These are phyloP conservation scores for Chromobotia macracanthus DNA, from an alignment of 2,797 vertebrate genomes.

Conservation along the genomic window DNA sequence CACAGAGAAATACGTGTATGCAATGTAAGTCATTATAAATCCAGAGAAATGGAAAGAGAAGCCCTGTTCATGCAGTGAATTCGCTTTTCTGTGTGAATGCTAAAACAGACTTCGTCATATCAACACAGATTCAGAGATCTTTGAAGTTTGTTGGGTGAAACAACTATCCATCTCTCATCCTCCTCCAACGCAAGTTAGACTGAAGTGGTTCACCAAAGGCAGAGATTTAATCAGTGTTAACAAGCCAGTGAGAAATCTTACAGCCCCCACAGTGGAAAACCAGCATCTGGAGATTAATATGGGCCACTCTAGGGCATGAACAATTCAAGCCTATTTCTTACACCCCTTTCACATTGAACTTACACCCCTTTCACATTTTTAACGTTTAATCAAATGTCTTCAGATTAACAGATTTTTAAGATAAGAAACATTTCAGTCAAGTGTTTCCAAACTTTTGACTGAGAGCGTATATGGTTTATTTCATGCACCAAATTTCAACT, in stretches of 20 bases:
- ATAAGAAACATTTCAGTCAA: no score
- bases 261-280: conserved; percentile 30
- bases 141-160: conserved; percentile 52
- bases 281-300: conserved; percentile 56
- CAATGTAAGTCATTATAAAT: background rate
- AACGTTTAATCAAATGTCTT: no score
- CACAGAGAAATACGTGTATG: conserved; percentile 33
- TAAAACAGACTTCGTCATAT: conserved; percentile 50
- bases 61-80: conserved; percentile 39
- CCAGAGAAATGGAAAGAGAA: conserved; percentile 19
- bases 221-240: conserved; percentile 58
- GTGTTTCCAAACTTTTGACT: no score
- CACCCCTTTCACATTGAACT: background rate
- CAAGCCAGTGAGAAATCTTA: conserved; percentile 48
- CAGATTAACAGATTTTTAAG: no score
- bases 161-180: conserved; percentile 50
- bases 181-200: conserved; percentile 39
- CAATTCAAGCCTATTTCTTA: conserved; percentile 57
- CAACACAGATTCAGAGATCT: conserved; percentile 45
- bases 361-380: no score
- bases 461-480: no score
- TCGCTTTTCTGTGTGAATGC: conserved; percentile 44
- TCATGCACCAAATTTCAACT: no score
- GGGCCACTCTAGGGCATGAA: conserved; percentile 44
- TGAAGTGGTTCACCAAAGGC: conserved; percentile 48